A percentile compares a stretch with the other conserved stretches of the same genome.
phyloP scores from a whole-genome alignment of 2,888 invertebrate species.

The Polyommatus icarus region DNA sequence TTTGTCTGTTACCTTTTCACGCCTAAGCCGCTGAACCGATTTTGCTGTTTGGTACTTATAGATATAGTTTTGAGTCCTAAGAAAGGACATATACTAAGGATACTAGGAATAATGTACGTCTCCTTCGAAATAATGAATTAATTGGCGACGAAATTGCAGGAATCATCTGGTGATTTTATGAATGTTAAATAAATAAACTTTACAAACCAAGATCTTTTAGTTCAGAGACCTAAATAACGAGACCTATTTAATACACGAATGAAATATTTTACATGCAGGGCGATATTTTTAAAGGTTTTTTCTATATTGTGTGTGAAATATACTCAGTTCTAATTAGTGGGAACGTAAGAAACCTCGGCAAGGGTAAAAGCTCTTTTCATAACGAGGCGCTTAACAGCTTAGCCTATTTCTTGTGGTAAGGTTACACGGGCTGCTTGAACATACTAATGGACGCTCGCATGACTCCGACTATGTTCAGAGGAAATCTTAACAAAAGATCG shows the following conservation, averaged over 20 bases:
- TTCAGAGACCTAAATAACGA: neutral
- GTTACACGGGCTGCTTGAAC: constrained; percentile 25
- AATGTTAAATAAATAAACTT: neutral
- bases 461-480: neutral
- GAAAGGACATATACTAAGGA: too few relatives aligned
- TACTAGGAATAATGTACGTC: too few relatives aligned
- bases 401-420: constrained; percentile 30
- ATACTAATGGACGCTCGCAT: neutral
- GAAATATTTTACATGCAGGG: neutral
- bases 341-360: constrained; percentile 14
- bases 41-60: too few relatives aligned
- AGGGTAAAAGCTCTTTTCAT: constrained; percentile 26
- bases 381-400: constrained; percentile 27
- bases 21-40: too few relatives aligned
- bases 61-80: too few relatives aligned
- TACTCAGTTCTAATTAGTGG: constrained; percentile 27
- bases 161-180: too few relatives aligned
- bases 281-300: constrained; percentile 17
- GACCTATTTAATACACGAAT: neutral
- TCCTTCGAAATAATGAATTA: too few relatives aligned
- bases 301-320: constrained; percentile 1
- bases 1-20: too few relatives aligned
- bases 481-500: neutral
- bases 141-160: too few relatives aligned
- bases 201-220: neutral